Evolutionary conservation across 2,888 invertebrate genomes (phyloP).

Genomic region (Pandemis cinnamomeana): DNA sequence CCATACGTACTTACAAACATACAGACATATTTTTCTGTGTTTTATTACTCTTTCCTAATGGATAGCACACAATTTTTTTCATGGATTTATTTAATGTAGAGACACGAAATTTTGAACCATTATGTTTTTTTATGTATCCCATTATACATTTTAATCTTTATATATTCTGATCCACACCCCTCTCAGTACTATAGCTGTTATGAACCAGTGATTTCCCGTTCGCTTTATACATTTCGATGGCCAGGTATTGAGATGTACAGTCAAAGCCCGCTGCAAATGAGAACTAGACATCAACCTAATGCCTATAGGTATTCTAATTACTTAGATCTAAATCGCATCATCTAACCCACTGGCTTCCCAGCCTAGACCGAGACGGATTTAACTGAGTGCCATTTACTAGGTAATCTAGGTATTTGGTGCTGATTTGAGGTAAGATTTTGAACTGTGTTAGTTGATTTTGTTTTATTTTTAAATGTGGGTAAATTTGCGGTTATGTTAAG

Average conservation of each 20-base stretch:
- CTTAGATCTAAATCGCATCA: constrained; percentile 18
- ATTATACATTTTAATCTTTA: too few species aligned
- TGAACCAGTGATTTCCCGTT: background rate
- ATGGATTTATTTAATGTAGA: too few species aligned
- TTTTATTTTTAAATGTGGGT: background rate
- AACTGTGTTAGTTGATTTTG: background rate
- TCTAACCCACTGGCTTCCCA: constrained; percentile 2
- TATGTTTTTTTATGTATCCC: too few species aligned
- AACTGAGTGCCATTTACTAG: constrained; percentile 12
- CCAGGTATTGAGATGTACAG: background rate
- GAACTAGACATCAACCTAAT: background rate
- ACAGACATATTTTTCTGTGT: too few species aligned
- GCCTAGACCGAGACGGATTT: background rate
- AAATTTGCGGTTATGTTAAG: background rate
- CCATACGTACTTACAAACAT: too few species aligned
- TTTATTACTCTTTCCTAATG: too few species aligned
- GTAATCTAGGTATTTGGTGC: background rate
- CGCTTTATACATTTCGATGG: background rate
- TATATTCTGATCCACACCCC: too few species aligned
- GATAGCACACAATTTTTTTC: too few species aligned
- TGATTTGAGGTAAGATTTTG: constrained; percentile 8
- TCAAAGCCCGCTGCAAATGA: background rate
- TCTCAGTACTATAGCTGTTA: too few species aligned
- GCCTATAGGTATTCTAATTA: constrained; percentile 14
- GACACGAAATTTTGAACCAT: too few species aligned